Conservation (phyloP, 2,113 vertebrate genomes). For the Zeus faber region DNA sequence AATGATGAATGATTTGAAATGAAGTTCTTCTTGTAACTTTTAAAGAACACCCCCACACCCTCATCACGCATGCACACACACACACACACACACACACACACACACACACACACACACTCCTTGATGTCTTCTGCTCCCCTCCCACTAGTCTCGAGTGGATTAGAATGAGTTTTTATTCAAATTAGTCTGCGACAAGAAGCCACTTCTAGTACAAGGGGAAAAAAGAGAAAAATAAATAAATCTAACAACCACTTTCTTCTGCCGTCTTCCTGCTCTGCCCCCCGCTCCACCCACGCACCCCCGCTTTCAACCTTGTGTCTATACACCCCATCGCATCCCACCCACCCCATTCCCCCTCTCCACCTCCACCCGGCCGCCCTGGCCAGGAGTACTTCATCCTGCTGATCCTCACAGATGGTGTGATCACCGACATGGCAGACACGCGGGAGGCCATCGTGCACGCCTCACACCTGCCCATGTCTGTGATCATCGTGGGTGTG, state of each 20-base stretch:
- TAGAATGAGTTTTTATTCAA: conserved; percentile 54
- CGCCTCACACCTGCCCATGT: conserved; percentile 97
- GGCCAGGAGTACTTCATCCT: conserved; percentile 97
- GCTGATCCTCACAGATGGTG: conserved; percentile 95
- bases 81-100: not conserved
- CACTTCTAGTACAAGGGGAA: conserved; percentile 33
- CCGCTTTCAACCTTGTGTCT: no score
- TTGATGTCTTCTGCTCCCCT: not conserved
- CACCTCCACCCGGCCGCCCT: not conserved
- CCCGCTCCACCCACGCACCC: not conserved
- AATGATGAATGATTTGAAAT: conserved; percentile 45
- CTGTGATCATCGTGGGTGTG: conserved; percentile 95
- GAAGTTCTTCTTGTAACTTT: conserved; percentile 42
- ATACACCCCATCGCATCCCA: no score
- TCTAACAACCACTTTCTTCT: not conserved
- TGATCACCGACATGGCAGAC: conserved; percentile 98
- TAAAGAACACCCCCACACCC: not conserved
- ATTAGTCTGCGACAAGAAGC: conserved; percentile 40
- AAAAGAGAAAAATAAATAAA: no score
- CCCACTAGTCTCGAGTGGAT: conserved; percentile 29
- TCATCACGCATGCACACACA: not conserved
- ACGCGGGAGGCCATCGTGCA: conserved; percentile 97
- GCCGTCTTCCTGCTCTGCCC: not conserved
- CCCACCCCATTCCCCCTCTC: not conserved
- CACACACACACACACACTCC: conserved; percentile 1